phyloP scores from a whole-genome alignment of 2,113 vertebrate genomes.

The Crypturellus undulatus region DNA sequence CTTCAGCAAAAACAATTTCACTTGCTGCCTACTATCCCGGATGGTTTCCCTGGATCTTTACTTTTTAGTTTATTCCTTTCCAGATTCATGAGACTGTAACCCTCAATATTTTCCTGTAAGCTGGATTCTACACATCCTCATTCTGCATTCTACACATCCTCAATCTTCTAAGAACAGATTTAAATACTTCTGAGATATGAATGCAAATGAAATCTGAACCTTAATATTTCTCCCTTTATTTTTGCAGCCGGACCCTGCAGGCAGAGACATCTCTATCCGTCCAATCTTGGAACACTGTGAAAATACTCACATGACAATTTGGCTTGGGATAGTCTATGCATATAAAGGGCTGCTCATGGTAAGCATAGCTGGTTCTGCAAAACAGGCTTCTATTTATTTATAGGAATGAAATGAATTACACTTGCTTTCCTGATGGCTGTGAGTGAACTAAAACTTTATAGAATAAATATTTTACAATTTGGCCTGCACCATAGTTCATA shows the following conservation, averaged over 20 bases:
- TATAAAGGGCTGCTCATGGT: constrained; percentile 99
- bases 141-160: neutral
- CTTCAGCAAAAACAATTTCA: neutral
- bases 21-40: neutral
- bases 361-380: constrained; percentile 63
- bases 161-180: neutral
- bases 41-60: neutral
- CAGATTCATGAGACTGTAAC: neutral
- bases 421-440: neutral
- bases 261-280: constrained; percentile 95
- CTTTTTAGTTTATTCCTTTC: neutral
- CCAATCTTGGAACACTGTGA: constrained; percentile 99
- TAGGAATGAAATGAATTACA: neutral
- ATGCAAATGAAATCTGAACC: neutral
- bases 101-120: neutral
- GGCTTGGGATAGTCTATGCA: constrained; percentile 98
- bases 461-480: neutral
- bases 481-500: neutral
- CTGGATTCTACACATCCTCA: neutral
- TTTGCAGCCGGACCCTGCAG: constrained; percentile 93
- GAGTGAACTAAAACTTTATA: neutral
- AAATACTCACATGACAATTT: constrained; percentile 99
- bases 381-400: neutral
- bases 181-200: neutral
- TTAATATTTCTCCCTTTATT: constrained; percentile 11